Evolutionary conservation across 2,113 vertebrate genomes (phyloP).

Genomic region (Cinclus cinclus): DNA sequence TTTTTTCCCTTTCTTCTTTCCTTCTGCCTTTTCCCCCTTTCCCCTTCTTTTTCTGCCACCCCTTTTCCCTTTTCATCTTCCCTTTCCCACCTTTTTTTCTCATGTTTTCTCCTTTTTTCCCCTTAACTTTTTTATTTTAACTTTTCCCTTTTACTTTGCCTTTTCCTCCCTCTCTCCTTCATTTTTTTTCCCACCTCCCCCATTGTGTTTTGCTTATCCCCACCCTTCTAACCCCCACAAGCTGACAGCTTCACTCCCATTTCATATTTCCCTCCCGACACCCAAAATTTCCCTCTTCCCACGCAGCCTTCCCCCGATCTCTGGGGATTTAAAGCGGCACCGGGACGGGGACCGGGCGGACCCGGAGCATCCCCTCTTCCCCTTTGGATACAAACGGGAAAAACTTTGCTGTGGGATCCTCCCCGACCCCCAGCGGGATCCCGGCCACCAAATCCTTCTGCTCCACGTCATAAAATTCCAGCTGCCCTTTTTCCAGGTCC

Average conservation of each 20-base stretch:
- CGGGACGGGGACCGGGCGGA: background rate
- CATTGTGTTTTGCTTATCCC: too few species aligned
- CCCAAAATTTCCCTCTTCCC: background rate
- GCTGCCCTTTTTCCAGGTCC: background rate
- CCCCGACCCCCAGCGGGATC: background rate
- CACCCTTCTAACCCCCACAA: too few species aligned
- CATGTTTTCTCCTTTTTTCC: background rate
- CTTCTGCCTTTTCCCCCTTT: too few species aligned
- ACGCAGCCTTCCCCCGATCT: background rate
- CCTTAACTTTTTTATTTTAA: background rate
- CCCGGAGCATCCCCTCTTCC: too few species aligned
- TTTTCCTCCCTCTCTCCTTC: too few species aligned
- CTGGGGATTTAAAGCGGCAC: background rate
- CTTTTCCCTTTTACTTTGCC: too few species aligned
- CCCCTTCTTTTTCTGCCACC: too few species aligned
- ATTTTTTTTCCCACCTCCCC: too few species aligned
- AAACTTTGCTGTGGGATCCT: background rate
- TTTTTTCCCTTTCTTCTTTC: too few species aligned
- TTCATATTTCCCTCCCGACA: background rate
- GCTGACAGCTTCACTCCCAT: too few species aligned
- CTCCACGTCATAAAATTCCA: background rate
- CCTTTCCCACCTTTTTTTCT: too few species aligned
- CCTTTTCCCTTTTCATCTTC: too few species aligned
- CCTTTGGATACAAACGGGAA: background rate
- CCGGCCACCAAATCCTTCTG: background rate